Base-by-base conservation (phyloP, 2,113 vertebrate species). In the Solea solea region DNA sequence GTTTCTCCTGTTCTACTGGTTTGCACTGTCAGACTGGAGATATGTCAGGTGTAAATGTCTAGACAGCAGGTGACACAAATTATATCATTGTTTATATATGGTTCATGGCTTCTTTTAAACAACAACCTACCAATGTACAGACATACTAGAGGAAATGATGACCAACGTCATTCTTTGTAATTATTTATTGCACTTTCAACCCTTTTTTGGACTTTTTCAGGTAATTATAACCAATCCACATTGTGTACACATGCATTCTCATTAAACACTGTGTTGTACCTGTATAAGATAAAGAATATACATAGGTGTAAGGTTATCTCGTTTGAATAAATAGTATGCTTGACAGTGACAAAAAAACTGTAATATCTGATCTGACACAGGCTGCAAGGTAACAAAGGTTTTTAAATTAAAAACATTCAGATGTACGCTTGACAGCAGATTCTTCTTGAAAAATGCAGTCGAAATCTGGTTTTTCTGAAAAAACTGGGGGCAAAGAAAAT, bases 21-120 rank as follows among this genome's bases (percentile, higher is more conserved):
- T 78, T 13, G 11, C 8, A 21, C 9, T 0, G 41, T 46, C 14
- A 64, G 25, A 67, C 53, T 76, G 8, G 14, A 66, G 12, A 16
- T 2, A 81, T 85, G 45, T 49, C 51, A 72, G 21, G 74, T 76
- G 78, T 42, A 50, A 49, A 28, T 53, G 27, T 63, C 54, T 27
- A 46, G 57, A 85, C 40, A 15, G 7, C 28, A 45, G 15, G 15
- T 1, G 2, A 70, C 7, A 61, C 28, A 53, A 16, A 50, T 51
- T 0, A 14, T 41, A 49, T 34, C 15, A 54, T n/a, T 16, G 15
- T 57, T 21, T 48, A 13, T 48, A 14, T 34, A 34, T 21, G 21
- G 21, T 21, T 46, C 25, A n/a, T 11, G 6, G 39, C n/a, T 21
- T 11, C 48, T 64, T 64, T 64, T 64, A 51, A 55, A 27, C 16